A percentile compares a stretch with the other conserved stretches of the same genome.
These are phyloP conservation scores for Euspilapteryx auroguttella DNA, from an alignment of 2,888 invertebrate species.

Conservation along the genomic window DNA sequence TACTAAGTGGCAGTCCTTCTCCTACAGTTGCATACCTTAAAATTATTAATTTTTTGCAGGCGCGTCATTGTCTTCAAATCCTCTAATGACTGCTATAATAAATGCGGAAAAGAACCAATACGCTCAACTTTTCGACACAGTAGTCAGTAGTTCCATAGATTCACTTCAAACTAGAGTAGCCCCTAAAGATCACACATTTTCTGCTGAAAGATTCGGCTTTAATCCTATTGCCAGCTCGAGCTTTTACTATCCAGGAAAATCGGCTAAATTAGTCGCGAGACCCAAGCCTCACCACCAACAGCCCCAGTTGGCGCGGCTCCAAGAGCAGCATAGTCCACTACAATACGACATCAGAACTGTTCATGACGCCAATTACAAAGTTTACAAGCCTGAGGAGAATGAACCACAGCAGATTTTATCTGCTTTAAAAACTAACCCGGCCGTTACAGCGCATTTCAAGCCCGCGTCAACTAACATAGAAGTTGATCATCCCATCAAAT, in stretches of 20 bases:
- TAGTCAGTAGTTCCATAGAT: constrained; percentile 53
- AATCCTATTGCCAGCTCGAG: constrained; percentile 50
- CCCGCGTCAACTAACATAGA: constrained; percentile 42
- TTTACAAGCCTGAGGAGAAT: constrained; percentile 44
- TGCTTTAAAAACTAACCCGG: constrained; percentile 43
- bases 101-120: constrained; percentile 49
- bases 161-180: constrained; percentile 37
- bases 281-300: constrained; percentile 14
- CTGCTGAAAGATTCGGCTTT: constrained; percentile 46
- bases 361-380: constrained; percentile 49
- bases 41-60: constrained; percentile 35
- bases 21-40: too few species aligned
- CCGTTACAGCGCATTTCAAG: constrained; percentile 44
- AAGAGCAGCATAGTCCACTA: constrained; percentile 28
- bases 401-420: constrained; percentile 40
- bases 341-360: constrained; percentile 47
- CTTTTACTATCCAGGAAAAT: constrained; percentile 27
- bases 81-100: constrained; percentile 37
- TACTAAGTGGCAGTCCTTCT: too few species aligned
- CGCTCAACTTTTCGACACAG: constrained; percentile 41
- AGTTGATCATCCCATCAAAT: constrained; percentile 40
- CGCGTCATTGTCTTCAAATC: constrained; percentile 45
- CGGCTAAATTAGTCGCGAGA: constrained; percentile 29
- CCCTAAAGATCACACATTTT: constrained; percentile 37
- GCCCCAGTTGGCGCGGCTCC: constrained; percentile 14